A percentile compares a stretch with the other conserved stretches of the same genome.
Conservation (phyloP, 1,140 invertebrate genomes). For the Musca vetustissima region DNA sequence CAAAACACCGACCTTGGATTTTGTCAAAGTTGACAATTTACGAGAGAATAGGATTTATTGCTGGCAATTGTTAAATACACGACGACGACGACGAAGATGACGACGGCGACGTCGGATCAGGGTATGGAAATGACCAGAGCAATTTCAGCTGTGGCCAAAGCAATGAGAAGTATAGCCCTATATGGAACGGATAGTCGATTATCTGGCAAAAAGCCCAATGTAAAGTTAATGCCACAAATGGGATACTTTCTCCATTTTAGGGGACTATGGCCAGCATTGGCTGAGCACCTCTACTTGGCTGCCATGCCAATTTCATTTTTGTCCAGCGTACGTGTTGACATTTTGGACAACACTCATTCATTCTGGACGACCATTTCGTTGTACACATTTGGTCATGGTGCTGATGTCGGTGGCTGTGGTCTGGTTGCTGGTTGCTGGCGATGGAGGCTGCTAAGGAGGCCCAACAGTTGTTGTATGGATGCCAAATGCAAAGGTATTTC, state of each 20-base stretch:
- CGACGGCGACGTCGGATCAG: neutral
- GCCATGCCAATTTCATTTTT: constrained; percentile 8
- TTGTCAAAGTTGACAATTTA: constrained; percentile 24
- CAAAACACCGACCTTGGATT: constrained; percentile 15
- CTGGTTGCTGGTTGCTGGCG: no score
- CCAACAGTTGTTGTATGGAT: no score
- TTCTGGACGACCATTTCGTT: constrained; percentile 4
- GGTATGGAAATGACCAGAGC: constrained; percentile 14
- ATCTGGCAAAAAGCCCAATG: no score
- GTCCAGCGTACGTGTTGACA: constrained; percentile 12
- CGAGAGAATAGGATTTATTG: constrained; percentile 23
- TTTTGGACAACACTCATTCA: constrained; percentile 22
- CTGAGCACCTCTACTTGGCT: neutral
- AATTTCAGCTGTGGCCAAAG: no score
- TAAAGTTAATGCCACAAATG: neutral
- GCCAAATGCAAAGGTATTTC: no score
- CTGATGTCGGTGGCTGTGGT: neutral
- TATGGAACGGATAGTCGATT: no score
- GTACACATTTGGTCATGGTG: constrained; percentile 16
- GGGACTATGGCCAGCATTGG: neutral
- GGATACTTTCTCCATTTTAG: neutral
- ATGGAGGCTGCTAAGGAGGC: neutral
- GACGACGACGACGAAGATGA: no score
- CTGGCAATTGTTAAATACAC: constrained; percentile 6
- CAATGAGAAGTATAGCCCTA: no score